Conservation (phyloP, 2,888 invertebrate genomes). For the Vannuccia rotundouncinata region DNA sequence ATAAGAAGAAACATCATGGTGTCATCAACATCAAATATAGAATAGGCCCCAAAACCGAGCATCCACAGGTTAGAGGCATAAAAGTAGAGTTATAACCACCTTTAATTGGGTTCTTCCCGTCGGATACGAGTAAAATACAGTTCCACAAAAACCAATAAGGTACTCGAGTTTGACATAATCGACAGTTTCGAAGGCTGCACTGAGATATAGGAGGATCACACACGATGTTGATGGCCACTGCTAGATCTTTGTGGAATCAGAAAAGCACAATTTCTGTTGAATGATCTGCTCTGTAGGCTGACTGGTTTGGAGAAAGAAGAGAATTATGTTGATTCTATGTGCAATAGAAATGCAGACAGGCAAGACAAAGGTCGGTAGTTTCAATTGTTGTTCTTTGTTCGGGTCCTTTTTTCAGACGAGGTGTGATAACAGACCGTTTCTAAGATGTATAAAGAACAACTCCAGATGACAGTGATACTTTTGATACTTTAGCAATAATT, state of each 20-base stretch:
- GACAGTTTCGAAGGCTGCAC: conserved; percentile 13
- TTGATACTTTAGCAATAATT: conserved; percentile 2
- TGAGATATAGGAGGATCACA: not conserved
- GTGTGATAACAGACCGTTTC: not conserved
- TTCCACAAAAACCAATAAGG: not conserved
- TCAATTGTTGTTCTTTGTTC: conserved; percentile 6
- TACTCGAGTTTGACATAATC: not conserved
- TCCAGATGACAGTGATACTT: conserved; percentile 4
- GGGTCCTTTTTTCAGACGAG: not conserved
- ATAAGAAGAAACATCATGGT: conserved; percentile 41
- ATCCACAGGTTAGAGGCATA: conserved; percentile 6
- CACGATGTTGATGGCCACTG: conserved; percentile 8
- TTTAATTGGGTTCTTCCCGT: conserved; percentile 14
- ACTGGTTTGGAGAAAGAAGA: conserved; percentile 20
- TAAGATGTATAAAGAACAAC: not conserved
- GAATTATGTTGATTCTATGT: conserved; percentile 16
- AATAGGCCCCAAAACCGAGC: conserved; percentile 32
- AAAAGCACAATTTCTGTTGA: not conserved
- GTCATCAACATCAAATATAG: conserved; percentile 37
- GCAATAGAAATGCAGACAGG: not conserved
- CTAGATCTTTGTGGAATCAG: not conserved
- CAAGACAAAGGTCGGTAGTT: conserved; percentile 20
- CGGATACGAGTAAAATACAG: conserved; percentile 8
- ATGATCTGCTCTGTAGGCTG: not conserved
- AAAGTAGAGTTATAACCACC: not conserved